These are phyloP conservation scores for Rhyacophila brunnea DNA, from an alignment of 1,140 invertebrate genomes.

Conservation along the genomic window DNA sequence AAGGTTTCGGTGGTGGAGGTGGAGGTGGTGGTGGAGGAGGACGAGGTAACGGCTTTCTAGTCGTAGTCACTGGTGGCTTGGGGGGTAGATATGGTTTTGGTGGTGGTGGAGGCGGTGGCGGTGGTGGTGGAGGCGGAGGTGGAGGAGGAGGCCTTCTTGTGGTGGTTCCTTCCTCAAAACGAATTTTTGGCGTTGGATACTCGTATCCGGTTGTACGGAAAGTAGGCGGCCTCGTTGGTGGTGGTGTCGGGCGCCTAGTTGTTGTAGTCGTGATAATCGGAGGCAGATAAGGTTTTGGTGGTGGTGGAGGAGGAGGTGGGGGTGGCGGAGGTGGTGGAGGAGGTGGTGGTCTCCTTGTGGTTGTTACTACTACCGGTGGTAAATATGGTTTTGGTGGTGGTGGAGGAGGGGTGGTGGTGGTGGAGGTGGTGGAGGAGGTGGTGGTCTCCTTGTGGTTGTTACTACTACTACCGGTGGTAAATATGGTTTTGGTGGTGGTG, in stretches of 20 bases:
- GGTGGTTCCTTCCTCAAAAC: background rate
- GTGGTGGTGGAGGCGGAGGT: slow-evolving; percentile 16
- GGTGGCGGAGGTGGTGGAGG: background rate
- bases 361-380: background rate
- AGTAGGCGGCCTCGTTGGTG: slow-evolving; percentile 10
- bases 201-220: slow-evolving; percentile 1
- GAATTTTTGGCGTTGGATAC: background rate
- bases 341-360: slow-evolving; percentile 5
- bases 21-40: slow-evolving; percentile 6
- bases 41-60: slow-evolving; percentile 5
- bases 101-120: slow-evolving; percentile 23
- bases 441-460: background rate
- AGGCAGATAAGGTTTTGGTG: background rate
- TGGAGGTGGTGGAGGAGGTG: slow-evolving; percentile 8
- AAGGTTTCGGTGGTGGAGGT: background rate
- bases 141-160: slow-evolving; percentile 33
- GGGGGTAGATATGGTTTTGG: slow-evolving; percentile 15
- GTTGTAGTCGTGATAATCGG: slow-evolving; percentile 6
- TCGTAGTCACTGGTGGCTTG: background rate
- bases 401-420: slow-evolving; percentile 23
- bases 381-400: background rate
- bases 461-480: no score
- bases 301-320: slow-evolving; percentile 34
- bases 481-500: slow-evolving; percentile 26
- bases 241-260: background rate